Base-by-base conservation (phyloP, 1,140 invertebrate species). In the Calycopis cecrops region DNA sequence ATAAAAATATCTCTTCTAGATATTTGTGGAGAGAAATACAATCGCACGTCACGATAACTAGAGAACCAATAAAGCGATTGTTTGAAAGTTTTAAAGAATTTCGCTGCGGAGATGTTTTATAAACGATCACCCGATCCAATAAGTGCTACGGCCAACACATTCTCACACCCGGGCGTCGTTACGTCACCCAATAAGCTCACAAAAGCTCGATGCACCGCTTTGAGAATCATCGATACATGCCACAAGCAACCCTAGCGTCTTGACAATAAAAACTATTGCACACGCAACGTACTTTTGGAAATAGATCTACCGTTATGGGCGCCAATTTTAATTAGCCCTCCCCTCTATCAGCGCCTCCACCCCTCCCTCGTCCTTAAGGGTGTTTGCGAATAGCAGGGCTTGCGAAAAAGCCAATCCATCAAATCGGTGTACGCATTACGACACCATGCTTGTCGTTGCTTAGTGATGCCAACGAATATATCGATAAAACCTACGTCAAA, bases 381-480 rank as follows among this genome's bases (percentile, higher is more conserved):
- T 85, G 81, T 87, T 86, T 85, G 81, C 81, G 83, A 86, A 85
- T 85, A 84, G 74, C 62, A 72, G 76, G 73, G 76, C 70, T 69
- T 71, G 76, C 73, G 76, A 86, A 85, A 80, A 82, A 86, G 83
- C 81, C 83, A 87, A 87, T 87, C 81, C 84, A 87, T 87, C 84
- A 87, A 87, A 85, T 78, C 68, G 79, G 58, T 68, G 78, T 76
- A 66, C 76, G 76, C 75, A 82, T 87, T 85, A 84, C 83, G 76
- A 83, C 78, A 77, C 83, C 76, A 60, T 62, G 69, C 49, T 68
- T 73, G 79, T 74, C 74, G 74, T 67, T 55, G 48, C 52, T 10
- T 69, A 75, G 71, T 65, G 77, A 60, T 68, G 69, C 59, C 35
- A 50, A 52, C 38, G 47, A 18, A 35, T 37, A 59, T 58, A 42